phyloP scores from a whole-genome alignment of 2,113 vertebrate species.

The Chauna torquata region DNA sequence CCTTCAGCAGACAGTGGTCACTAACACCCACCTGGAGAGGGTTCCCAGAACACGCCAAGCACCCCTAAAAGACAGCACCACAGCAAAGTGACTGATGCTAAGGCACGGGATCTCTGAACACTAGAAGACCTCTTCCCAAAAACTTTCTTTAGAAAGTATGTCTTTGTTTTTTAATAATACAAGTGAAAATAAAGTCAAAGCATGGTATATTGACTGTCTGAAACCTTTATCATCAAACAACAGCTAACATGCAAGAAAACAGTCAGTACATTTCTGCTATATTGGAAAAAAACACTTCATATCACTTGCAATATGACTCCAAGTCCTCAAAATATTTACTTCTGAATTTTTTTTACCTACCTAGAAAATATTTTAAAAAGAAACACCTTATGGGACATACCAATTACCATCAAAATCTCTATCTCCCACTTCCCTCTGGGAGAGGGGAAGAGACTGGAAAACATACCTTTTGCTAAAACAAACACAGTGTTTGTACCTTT shows the following conservation, averaged over 20 bases:
- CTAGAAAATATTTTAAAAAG: background rate
- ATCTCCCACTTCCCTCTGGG: background rate
- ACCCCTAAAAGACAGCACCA: fast-evolving
- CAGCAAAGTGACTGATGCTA: fast-evolving
- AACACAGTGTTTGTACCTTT: background rate
- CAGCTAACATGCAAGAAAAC: background rate
- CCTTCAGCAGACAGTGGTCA: background rate
- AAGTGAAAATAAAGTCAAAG: background rate
- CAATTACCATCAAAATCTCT: background rate
- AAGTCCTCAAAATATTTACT: background rate
- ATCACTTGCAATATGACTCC: background rate
- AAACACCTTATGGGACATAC: background rate
- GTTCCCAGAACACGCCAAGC: background rate
- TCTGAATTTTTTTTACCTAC: background rate
- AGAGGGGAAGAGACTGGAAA: background rate
- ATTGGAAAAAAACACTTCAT: background rate
- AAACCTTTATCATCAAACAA: background rate
- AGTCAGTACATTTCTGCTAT: fast-evolving
- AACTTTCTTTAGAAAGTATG: fast-evolving
- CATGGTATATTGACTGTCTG: background rate
- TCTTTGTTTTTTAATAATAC: background rate
- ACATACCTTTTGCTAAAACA: background rate
- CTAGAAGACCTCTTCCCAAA: background rate
- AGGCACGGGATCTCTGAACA: background rate
- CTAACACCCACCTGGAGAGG: background rate